Evolutionary conservation across 2,113 vertebrate genomes (phyloP).

Genomic region (Chloroceryle aenea): DNA sequence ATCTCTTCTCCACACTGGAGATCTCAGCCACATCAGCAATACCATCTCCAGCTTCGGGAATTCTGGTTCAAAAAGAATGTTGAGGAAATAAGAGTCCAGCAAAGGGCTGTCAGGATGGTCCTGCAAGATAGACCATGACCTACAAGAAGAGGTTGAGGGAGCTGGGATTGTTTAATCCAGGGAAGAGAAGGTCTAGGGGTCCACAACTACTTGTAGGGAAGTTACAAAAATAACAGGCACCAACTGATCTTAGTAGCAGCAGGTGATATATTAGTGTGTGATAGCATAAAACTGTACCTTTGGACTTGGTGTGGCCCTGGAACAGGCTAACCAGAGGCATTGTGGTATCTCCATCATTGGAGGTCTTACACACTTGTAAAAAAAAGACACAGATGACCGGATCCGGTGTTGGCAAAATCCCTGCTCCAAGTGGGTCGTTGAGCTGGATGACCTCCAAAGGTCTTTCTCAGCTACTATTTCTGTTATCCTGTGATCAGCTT

Average conservation of each 20-base stretch:
- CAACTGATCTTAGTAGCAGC: neutral
- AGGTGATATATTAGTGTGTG: neutral
- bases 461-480: neutral
- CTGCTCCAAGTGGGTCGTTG: neutral
- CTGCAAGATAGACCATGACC: too few species aligned
- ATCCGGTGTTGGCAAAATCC: slow-evolving; percentile 10
- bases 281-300: neutral
- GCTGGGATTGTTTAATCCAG: neutral
- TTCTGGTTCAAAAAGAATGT: neutral
- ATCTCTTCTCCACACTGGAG: neutral
- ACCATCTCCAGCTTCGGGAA: neutral
- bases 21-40: neutral
- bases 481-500: neutral
- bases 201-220: neutral
- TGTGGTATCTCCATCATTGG: neutral
- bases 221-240: neutral
- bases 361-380: slow-evolving; percentile 21
- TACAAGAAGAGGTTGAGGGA: neutral
- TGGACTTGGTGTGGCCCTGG: neutral
- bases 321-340: neutral
- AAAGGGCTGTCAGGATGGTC: neutral
- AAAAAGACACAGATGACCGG: slow-evolving; percentile 26
- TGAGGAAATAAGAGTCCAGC: neutral
- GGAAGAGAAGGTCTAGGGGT: neutral
- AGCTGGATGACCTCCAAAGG: slow-evolving; percentile 29